These are phyloP conservation scores for Epirrita christyi DNA, from an alignment of 2,888 invertebrate species.

Conservation along the genomic window DNA sequence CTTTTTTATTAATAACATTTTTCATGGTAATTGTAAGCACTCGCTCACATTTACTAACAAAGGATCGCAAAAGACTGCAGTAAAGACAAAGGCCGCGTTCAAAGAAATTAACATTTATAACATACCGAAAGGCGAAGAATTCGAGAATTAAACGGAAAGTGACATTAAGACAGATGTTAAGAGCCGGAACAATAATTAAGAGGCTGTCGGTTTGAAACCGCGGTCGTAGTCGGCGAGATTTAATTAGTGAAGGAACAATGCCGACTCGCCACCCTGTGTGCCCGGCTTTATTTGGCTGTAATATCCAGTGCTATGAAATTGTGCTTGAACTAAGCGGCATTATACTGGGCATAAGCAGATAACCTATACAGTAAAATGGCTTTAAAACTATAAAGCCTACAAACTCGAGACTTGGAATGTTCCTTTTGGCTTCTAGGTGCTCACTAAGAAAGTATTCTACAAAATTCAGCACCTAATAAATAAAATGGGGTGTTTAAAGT, in stretches of 20 bases:
- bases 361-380: too few species aligned
- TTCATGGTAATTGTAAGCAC: not conserved
- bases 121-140: constrained; percentile 64
- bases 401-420: too few species aligned
- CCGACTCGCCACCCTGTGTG: constrained; percentile 42
- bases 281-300: constrained; percentile 38
- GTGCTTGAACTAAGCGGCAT: not conserved
- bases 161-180: constrained; percentile 83
- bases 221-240: constrained; percentile 76
- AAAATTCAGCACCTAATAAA: too few species aligned
- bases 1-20: not conserved
- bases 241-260: constrained; percentile 81
- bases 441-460: too few species aligned
- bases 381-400: too few species aligned
- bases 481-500: too few species aligned
- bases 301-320: constrained; percentile 35
- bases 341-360: not conserved
- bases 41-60: constrained; percentile 5
- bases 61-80: constrained; percentile 23
- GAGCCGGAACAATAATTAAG: constrained; percentile 82
- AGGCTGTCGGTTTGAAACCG: constrained; percentile 81
- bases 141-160: constrained; percentile 76
- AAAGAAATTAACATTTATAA: constrained; percentile 61
- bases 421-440: too few species aligned
- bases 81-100: constrained; percentile 48